Evolutionary conservation across 2,888 invertebrate genomes (phyloP), one percentile per base, ranked within the genome.

Genomic region (Urechis unicinctus): DNA sequence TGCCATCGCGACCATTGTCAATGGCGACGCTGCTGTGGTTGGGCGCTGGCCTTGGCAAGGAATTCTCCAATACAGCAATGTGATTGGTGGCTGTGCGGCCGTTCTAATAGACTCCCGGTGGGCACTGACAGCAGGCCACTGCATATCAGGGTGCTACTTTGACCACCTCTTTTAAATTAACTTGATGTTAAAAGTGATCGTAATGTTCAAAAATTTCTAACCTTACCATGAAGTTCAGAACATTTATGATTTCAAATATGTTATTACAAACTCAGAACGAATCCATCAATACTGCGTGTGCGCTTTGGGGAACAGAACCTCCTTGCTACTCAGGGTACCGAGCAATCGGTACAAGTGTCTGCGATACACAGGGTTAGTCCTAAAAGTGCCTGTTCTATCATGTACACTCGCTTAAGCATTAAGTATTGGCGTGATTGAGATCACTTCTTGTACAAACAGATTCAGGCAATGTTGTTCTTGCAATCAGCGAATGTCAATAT

Each of bases 81-180:
- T 42, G 5, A 53, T 60, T 13, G 57, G 59, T 13, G 61, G 61
- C 2, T 61, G 61, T 56, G 61, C 61, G 1, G 57, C 53, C 2
- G 60, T 58, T 17, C 50, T 61, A 2, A 53, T 61, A 9, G 50
- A 58, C n/a, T 41, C 54, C 9, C 22, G 2, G 1, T 61, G 61
- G 61, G 61, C 61, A 2, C 22, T 61, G n/a, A 61, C 61, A 0
- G 61, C 61, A n/a, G 59, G 52, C 1, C 61, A 61, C 45, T 61
- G 61, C 41, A 58, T 60, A 6, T n/a, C 52, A 13, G 55, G 56
- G 61, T 61, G 26, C n/a, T 55, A 56, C n/a, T 22, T 25, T 0
- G 21, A 2, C 36, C 9, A 17, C 9, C 13, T 17, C 22, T 45
- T 6, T 17, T 21, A 6, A n/a, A n/a, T n/a, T n/a, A n/a, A n/a